These are phyloP conservation scores for Formica aserva DNA, from an alignment of 2,888 invertebrate species.

Conservation along the genomic window DNA sequence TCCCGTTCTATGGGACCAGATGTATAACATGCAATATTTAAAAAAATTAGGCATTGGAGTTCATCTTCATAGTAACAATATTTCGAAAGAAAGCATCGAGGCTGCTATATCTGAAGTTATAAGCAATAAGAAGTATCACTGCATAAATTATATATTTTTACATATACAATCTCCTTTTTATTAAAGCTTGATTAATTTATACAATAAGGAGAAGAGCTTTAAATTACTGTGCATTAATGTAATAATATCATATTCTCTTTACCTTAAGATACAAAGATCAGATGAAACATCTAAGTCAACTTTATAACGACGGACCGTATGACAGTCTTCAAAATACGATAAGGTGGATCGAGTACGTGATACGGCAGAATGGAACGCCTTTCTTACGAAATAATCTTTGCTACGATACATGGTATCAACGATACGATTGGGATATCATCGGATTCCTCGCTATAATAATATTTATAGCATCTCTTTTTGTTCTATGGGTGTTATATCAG, in stretches of 20 bases:
- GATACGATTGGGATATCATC: constrained; percentile 72
- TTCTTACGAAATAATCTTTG: constrained; percentile 63
- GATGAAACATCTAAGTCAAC: constrained; percentile 44
- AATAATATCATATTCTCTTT: not conserved
- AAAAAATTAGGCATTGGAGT: constrained; percentile 64
- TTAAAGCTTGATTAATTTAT: not conserved
- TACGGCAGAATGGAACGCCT: constrained; percentile 72
- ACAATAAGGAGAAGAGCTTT: not conserved
- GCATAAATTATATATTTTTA: not conserved
- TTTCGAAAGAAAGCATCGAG: constrained; percentile 57
- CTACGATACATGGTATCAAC: constrained; percentile 70
- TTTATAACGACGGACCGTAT: constrained; percentile 63
- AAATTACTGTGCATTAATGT: not conserved
- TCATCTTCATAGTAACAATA: constrained; percentile 49
- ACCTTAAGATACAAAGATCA: constrained; percentile 73
- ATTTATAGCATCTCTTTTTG: constrained; percentile 25
- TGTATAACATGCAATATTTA: constrained; percentile 63
- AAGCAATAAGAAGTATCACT: constrained; percentile 64
- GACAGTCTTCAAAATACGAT: constrained; percentile 65
- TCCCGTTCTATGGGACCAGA: constrained; percentile 75
- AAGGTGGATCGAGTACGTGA: constrained; percentile 77
- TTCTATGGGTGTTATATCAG: not conserved
- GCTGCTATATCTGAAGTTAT: constrained; percentile 64
- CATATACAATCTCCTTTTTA: not conserved
- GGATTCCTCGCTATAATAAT: constrained; percentile 56